These are phyloP conservation scores for Junonia oenone DNA, from an alignment of 2,888 invertebrate species.

Conservation along the genomic window DNA sequence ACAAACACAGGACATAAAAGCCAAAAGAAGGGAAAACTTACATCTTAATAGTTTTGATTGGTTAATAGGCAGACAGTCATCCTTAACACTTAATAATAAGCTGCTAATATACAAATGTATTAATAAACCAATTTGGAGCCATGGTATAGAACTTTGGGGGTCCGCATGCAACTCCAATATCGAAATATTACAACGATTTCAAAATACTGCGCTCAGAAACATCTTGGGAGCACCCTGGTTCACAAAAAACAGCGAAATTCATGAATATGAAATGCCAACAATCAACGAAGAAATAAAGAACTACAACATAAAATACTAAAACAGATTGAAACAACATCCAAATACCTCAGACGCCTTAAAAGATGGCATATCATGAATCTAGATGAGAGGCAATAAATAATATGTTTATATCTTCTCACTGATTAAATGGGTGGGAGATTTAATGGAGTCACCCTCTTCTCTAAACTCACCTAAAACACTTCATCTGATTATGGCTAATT, in stretches of 20 bases:
- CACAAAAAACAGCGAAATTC: not conserved
- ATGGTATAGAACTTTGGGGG: slow-evolving; percentile 19
- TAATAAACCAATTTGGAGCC: slow-evolving; percentile 21
- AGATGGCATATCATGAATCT: too few species aligned
- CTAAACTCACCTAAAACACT: too few species aligned
- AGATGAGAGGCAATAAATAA: too few species aligned
- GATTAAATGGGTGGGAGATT: too few species aligned
- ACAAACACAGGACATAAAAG: too few species aligned
- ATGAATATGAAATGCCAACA: not conserved
- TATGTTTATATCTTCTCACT: too few species aligned
- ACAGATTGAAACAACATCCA: not conserved
- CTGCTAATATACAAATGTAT: slow-evolving; percentile 18
- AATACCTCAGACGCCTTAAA: too few species aligned
- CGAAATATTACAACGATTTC: slow-evolving; percentile 3
- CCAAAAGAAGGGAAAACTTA: not conserved
- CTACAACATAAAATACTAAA: not conserved
- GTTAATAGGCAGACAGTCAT: slow-evolving; percentile 20
- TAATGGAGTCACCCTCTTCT: too few species aligned
- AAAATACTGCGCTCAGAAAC: slow-evolving; percentile 5
- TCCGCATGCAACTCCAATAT: slow-evolving; percentile 10
- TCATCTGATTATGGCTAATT: too few species aligned
- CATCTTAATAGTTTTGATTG: slow-evolving; percentile 14
- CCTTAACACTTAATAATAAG: slow-evolving; percentile 15
- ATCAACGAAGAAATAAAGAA: not conserved
- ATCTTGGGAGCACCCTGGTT: slow-evolving; percentile 13